These are phyloP conservation scores for Macaria liturata DNA, from an alignment of 2,888 invertebrate species.

Conservation along the genomic window DNA sequence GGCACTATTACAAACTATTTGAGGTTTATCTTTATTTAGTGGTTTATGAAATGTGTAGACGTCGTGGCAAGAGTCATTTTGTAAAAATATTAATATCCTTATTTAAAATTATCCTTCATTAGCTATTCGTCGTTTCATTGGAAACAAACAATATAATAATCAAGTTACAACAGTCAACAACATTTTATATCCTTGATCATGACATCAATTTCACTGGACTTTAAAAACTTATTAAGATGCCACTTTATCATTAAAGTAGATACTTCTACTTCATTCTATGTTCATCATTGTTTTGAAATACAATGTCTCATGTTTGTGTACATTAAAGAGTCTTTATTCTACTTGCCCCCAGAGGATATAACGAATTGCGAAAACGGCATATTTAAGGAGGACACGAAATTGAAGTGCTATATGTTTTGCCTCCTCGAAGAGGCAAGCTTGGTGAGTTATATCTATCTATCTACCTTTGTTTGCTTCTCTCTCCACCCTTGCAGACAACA, in stretches of 20 bases:
- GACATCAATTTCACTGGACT: too few species aligned
- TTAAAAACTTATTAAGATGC: too few species aligned
- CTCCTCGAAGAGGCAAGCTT: conserved; percentile 77
- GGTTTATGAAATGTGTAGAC: too few species aligned
- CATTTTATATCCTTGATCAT: too few species aligned
- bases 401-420: conserved; percentile 83
- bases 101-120: too few species aligned
- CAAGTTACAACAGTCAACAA: too few species aligned
- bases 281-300: conserved; percentile 51
- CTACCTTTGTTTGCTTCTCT: conserved; percentile 61
- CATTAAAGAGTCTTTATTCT: conserved; percentile 73
- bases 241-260: not conserved
- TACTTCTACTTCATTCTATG: conserved; percentile 15
- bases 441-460: conserved; percentile 60
- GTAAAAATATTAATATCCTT: too few species aligned
- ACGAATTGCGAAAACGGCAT: conserved; percentile 81
- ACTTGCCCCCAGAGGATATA: conserved; percentile 79
- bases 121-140: too few species aligned
- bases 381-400: conserved; percentile 80
- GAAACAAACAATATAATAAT: too few species aligned
- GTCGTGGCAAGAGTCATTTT: too few species aligned
- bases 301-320: conserved; percentile 61
- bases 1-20: conserved; percentile 8
- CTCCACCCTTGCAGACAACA: conserved; percentile 48
- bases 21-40: too few species aligned